Base-by-base conservation (phyloP, 2,113 vertebrate species). In the Galbula dea region DNA sequence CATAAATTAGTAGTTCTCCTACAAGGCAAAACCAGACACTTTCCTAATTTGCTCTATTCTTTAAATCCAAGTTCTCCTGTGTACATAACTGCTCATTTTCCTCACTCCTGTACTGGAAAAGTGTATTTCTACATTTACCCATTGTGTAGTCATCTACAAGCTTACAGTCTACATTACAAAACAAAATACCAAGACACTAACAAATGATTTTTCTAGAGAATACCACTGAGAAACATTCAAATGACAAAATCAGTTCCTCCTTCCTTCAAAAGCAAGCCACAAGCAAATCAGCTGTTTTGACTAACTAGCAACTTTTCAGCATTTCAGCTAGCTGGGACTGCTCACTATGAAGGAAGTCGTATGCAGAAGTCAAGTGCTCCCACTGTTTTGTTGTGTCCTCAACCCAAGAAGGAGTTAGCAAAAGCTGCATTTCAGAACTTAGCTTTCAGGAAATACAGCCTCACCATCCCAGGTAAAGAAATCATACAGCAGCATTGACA, bases 101-200 rank as follows among this genome's bases (percentile, higher is more conserved):
- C 37, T 63, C 39, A 17, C 10, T 85, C 8, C 20, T 68, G 23
- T 43, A 52, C 8, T 20, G 7, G 12, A 91, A 51, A 86, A 69
- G 16, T 0, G 0, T 4, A 45, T 15, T 74, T 69, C 26, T 59
- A 30, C 14, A 34, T 12, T 24, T n/a, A 41, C 6, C 10, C 5
- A 16, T 26, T 34, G 12, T 29, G 14, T 43, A 58, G 18, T 89
- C 46, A 79, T 2, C 15, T 21, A 21, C 11, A 79, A 75, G 11
- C 23, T 82, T 59, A 58, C 2, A 65, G 51, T 15, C 26, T 24
- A 32, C 6, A 32, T 43, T 49, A 80, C 41, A 37, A 89, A 88
- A 79, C 63, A 15, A 67, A 85, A 73, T n/a, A n/a, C 19, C 11
- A 83, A 69, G 34, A 58, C 15, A 73, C 19, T 10, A 7, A 81